Evolutionary conservation across 1,140 invertebrate genomes (phyloP), one percentile per base, ranked within the genome.

Genomic region (Calliopsis andreniformis): DNA sequence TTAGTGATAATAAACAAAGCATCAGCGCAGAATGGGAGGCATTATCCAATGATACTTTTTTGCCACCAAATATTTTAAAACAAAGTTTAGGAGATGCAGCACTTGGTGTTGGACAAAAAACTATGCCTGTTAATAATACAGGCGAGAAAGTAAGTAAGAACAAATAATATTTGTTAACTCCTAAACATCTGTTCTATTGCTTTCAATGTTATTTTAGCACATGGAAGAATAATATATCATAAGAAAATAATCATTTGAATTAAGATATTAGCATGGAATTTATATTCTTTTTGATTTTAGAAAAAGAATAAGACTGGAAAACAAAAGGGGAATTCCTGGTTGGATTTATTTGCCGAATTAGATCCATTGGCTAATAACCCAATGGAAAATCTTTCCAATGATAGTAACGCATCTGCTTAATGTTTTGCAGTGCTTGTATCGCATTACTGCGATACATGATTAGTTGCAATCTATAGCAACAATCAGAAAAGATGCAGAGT

Each of bases 311-410:
- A 88, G 73, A 75, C 55, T 47, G 86, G 83, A 49, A 91, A 90
- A 78, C 81, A 84, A 49, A 89, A 91, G 63, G 90, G 85, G 68
- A 89, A 87, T 39, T 86, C 90, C 7, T 99, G 98, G 98, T 95
- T 98, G 82, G 97, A 97, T 89, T 92, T 98, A 32, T 99, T 99
- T 93, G 96, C 97, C 45, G 98, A 99, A 90, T 89, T 99, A 43
- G 98, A 99, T 93, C 98, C 98, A 8, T 92, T 98, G 6, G 95
- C 97, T 18, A 98, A 98, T 92, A 89, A 90, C 70, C 84, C 89
- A 14, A 82, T 91, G 76, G 91, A 91, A 39, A 87, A 77, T 82
- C 73, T 90, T 30, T 83, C 78, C 6, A 88, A 84, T 75, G 85
- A 88, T 45, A 88, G 82, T 49, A 90, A 90, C 56, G 89, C 90